Percentiles rank a stretch among this genome's conserved stretches.
Conservation (phyloP, 2,797 vertebrate genomes). For the Cynodonichthys magdalenae region DNA sequence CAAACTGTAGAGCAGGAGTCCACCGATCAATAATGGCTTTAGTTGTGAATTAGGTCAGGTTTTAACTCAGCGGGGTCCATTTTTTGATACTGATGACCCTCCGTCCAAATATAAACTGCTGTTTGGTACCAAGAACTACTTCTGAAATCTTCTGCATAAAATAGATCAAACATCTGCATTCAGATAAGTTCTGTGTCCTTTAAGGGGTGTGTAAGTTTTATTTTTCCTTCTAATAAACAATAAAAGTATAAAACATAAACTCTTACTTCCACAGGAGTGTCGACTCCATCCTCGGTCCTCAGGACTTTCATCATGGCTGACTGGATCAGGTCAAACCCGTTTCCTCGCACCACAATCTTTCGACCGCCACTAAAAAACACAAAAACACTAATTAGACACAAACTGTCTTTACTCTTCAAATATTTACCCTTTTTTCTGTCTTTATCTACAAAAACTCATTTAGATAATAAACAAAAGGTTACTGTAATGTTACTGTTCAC, state of each 20-base stretch:
- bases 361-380: slow-evolving; percentile 87
- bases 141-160: too few species aligned
- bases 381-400: neutral
- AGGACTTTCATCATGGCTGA: slow-evolving; percentile 71
- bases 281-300: slow-evolving; percentile 39
- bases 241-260: neutral
- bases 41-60: neutral
- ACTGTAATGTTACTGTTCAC: too few species aligned
- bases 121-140: too few species aligned
- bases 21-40: neutral
- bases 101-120: neutral
- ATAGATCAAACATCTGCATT: too few species aligned
- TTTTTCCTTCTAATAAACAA: neutral
- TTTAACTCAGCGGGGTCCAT: too few species aligned
- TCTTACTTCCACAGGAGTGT: slow-evolving; percentile 56
- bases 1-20: neutral
- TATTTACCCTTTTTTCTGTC: too few species aligned
- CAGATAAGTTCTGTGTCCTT: neutral
- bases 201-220: too few species aligned
- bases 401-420: too few species aligned
- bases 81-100: neutral
- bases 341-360: slow-evolving; percentile 85
- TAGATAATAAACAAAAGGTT: too few species aligned
- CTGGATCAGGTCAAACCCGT: slow-evolving; percentile 85
- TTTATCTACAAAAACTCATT: too few species aligned